phyloP scores from a whole-genome alignment of 2,797 vertebrate genomes.

The Decapterus maruadsi region DNA sequence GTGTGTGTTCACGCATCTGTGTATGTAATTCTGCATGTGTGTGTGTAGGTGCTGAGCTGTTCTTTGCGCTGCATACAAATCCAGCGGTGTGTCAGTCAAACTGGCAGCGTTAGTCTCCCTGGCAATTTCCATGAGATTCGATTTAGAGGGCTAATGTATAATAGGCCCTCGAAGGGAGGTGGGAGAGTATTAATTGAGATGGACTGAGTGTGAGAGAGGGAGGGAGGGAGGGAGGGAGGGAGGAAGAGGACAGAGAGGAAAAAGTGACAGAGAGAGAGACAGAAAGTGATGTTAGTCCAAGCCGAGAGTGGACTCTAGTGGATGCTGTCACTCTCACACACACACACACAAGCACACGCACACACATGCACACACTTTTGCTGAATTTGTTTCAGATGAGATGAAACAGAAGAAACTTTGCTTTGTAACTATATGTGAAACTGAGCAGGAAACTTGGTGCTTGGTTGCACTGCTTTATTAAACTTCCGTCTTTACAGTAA shows the following conservation, averaged over 20 bases:
- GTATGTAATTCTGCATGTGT: slow-evolving; percentile 50
- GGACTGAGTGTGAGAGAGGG: slow-evolving; percentile 65
- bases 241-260: slow-evolving; percentile 23
- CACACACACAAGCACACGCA: slow-evolving; percentile 2
- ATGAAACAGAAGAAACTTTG: slow-evolving; percentile 3
- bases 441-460: background rate
- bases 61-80: slow-evolving; percentile 66
- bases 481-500: background rate
- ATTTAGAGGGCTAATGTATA: slow-evolving; percentile 82
- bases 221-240: slow-evolving; percentile 2
- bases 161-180: slow-evolving; percentile 76
- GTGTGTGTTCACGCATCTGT: slow-evolving; percentile 6
- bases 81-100: slow-evolving; percentile 74
- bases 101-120: slow-evolving; percentile 71
- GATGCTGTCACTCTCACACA: slow-evolving; percentile 52
- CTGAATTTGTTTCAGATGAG: background rate
- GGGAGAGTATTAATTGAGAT: slow-evolving; percentile 83
- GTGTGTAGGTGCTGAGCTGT: slow-evolving; percentile 49
- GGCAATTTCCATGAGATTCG: slow-evolving; percentile 80
- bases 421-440: background rate
- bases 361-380: slow-evolving; percentile 17
- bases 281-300: slow-evolving; percentile 64
- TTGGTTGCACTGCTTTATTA: background rate
- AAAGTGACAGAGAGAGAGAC: slow-evolving; percentile 42
- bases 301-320: slow-evolving; percentile 79